phyloP scores from a whole-genome alignment of 2,888 invertebrate genomes.

The Tupiocoris notatus region DNA sequence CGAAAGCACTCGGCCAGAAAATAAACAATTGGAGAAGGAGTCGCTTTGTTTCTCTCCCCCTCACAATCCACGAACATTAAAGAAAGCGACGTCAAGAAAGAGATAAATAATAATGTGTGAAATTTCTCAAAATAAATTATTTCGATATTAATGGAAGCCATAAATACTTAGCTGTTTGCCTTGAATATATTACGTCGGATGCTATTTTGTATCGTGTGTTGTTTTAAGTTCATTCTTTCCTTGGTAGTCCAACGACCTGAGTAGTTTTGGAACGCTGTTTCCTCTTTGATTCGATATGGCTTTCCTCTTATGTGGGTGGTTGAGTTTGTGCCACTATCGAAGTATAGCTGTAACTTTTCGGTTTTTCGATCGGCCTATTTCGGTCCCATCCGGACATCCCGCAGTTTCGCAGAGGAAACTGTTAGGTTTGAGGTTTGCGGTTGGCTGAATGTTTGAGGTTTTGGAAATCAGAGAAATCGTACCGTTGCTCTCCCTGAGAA shows the following conservation, averaged over 20 bases:
- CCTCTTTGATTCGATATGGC: not conserved
- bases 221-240: too few relatives aligned
- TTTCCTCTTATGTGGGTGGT: not conserved
- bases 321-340: not conserved
- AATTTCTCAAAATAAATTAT: too few relatives aligned
- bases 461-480: not conserved
- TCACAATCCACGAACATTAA: too few relatives aligned
- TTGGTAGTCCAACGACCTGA: not conserved
- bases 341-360: not conserved
- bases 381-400: not conserved
- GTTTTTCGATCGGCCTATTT: not conserved
- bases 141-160: too few relatives aligned
- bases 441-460: not conserved
- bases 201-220: too few relatives aligned
- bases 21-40: too few relatives aligned
- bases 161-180: too few relatives aligned
- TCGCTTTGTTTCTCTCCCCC: too few relatives aligned
- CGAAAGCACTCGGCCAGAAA: too few relatives aligned
- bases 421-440: not conserved
- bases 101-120: too few relatives aligned
- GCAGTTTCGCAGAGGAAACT: not conserved
- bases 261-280: not conserved
- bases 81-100: too few relatives aligned
- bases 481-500: not conserved
- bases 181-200: too few relatives aligned